These are phyloP conservation scores for Steinernema khuongi DNA, from an alignment of 1,140 invertebrate species.

Conservation along the genomic window DNA sequence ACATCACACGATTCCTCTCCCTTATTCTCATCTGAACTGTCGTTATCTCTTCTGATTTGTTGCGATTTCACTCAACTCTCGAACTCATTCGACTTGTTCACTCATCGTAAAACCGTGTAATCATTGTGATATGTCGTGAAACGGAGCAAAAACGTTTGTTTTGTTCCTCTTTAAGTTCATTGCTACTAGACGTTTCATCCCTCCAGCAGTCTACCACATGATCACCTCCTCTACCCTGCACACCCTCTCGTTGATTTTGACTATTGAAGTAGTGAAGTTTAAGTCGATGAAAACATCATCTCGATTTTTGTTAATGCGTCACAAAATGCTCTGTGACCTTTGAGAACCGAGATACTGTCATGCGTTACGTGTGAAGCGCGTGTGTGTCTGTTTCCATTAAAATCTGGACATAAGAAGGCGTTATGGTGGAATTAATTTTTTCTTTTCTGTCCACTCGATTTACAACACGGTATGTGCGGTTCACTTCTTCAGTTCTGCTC, in stretches of 20 bases:
- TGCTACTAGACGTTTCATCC: not conserved
- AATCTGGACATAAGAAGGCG: no score
- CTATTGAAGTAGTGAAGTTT: no score
- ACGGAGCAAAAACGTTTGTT: not conserved
- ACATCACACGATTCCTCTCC: no score
- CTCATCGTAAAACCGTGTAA: not conserved
- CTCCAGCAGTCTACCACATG: not conserved
- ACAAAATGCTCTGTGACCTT: no score
- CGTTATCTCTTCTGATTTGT: not conserved
- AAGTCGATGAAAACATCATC: no score
- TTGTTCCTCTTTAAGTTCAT: not conserved
- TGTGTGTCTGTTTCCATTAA: slow-evolving; percentile 15
- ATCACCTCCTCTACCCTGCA: no score
- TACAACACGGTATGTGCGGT: no score
- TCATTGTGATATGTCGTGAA: not conserved
- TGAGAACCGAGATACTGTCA: slow-evolving; percentile 4
- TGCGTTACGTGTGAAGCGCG: not conserved
- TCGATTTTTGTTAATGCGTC: no score
- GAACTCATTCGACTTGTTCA: not conserved
- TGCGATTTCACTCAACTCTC: not conserved
- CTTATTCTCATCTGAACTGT: not conserved
- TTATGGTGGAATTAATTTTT: not conserved
- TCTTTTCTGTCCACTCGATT: no score
- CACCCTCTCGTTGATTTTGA: no score
- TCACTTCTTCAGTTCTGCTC: no score